Conservation (phyloP, 2,888 invertebrate genomes). For the Mythimna ferrago region DNA sequence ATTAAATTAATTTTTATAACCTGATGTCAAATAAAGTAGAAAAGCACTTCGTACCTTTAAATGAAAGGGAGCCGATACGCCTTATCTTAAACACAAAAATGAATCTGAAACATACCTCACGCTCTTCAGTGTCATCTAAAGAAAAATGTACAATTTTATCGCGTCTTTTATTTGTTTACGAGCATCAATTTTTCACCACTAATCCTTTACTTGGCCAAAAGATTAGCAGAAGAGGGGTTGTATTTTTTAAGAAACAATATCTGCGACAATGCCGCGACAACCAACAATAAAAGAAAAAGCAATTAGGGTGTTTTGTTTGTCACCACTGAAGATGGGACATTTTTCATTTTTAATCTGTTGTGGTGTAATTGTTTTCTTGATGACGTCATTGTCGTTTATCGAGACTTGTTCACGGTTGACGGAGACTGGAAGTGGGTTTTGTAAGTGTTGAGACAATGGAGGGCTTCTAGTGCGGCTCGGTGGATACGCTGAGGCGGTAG, state of each 20-base stretch:
- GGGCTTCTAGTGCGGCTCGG: slow-evolving; percentile 11
- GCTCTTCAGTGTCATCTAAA: slow-evolving; percentile 46
- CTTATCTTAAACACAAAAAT: slow-evolving; percentile 3
- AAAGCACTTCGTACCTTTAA: neutral
- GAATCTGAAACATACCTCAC: slow-evolving; percentile 25
- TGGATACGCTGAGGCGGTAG: neutral
- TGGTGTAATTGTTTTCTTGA: slow-evolving; percentile 73
- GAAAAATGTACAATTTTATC: slow-evolving; percentile 56
- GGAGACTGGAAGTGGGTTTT: slow-evolving; percentile 56
- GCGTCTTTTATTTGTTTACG: slow-evolving; percentile 76
- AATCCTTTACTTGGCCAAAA: slow-evolving; percentile 75
- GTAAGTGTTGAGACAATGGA: slow-evolving; percentile 48
- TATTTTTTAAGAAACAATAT: slow-evolving; percentile 77
- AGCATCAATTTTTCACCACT: slow-evolving; percentile 69
- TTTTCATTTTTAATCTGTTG: slow-evolving; percentile 80
- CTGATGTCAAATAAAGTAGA: no score
- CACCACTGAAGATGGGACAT: slow-evolving; percentile 67
- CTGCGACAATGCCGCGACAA: slow-evolving; percentile 70
- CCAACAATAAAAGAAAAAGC: slow-evolving; percentile 76
- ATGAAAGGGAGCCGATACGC: neutral
- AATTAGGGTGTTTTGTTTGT: slow-evolving; percentile 82
- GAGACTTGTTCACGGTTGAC: slow-evolving; percentile 69
- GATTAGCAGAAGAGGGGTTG: slow-evolving; percentile 73
- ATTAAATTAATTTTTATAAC: neutral
- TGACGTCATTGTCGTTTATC: slow-evolving; percentile 72